phyloP scores from a whole-genome alignment of 2,113 vertebrate genomes.

The Gavialis gangeticus region DNA sequence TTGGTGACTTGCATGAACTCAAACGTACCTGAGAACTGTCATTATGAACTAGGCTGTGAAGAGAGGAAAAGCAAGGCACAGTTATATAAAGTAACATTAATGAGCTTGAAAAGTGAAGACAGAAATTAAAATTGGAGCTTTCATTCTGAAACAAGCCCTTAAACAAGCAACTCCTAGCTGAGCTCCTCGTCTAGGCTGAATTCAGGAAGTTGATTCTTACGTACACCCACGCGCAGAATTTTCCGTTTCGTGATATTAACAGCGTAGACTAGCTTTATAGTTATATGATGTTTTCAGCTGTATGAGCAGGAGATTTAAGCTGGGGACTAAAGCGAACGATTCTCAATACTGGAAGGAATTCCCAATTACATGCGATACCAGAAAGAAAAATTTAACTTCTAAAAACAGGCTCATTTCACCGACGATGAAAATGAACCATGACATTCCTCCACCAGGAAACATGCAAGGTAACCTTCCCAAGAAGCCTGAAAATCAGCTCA shows the following conservation, averaged over 20 bases:
- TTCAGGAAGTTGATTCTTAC: not conserved
- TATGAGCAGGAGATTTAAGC: not conserved
- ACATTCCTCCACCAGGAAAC: not conserved
- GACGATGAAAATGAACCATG: not conserved
- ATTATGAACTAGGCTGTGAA: slow-evolving; percentile 1
- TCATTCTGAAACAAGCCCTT: slow-evolving; percentile 15
- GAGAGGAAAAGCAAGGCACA: not conserved
- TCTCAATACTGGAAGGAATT: not conserved
- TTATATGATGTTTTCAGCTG: not conserved
- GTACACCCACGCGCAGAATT: not conserved
- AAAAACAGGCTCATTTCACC: not conserved
- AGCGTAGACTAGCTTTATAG: not conserved
- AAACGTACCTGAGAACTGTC: slow-evolving; percentile 10
- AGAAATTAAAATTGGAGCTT: slow-evolving; percentile 28
- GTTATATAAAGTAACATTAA: slow-evolving; percentile 21
- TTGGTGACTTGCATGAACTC: not conserved
- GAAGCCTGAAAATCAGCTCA: not conserved
- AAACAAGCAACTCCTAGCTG: slow-evolving; percentile 8
- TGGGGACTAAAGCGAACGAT: not conserved
- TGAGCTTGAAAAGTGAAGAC: not conserved
- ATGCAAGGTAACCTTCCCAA: not conserved
- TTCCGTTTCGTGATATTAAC: not conserved
- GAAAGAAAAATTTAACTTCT: not conserved
- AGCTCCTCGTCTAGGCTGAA: not conserved
- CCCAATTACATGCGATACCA: too few relatives aligned